Evolutionary conservation across 53 echinoderm and acorn worm genomes (phyloP).

Genomic region (Mesocentrotus franciscanus): DNA sequence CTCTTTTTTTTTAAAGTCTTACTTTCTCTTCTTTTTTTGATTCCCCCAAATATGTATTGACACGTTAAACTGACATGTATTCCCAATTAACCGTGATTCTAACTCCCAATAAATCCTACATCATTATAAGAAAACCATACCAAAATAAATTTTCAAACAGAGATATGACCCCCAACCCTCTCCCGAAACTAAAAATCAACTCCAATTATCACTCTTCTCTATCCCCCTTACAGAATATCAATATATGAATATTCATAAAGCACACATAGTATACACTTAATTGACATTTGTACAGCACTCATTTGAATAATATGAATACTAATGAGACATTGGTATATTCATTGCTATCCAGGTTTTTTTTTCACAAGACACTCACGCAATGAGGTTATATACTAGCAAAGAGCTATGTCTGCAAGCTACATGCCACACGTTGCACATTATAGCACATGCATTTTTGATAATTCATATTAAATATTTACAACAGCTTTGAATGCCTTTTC

Average conservation of each 20-base stretch:
- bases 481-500: not conserved
- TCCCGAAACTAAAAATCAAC: not conserved
- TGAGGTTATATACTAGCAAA: not conserved
- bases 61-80: not conserved
- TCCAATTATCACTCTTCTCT: not conserved
- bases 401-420: not conserved
- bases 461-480: conserved; percentile 41
- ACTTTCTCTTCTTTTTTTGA: not conserved
- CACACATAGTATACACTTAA: conserved; percentile 63
- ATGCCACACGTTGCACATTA: not conserved
- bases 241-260: conserved; percentile 58
- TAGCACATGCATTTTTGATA: not conserved
- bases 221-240: not conserved
- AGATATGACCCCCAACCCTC: not conserved
- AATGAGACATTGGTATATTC: conserved; percentile 41
- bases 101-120: not conserved
- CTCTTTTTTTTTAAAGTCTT: not conserved
- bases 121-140: not conserved
- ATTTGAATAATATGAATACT: conserved; percentile 64
- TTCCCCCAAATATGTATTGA: not conserved
- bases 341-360: not conserved
- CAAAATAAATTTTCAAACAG: not conserved
- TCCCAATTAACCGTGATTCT: not conserved
- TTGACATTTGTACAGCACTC: conserved; percentile 55
- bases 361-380: conserved; percentile 34